Base-by-base conservation (phyloP, 2,797 vertebrate genomes). In the Ptychadena robeensis region DNA sequence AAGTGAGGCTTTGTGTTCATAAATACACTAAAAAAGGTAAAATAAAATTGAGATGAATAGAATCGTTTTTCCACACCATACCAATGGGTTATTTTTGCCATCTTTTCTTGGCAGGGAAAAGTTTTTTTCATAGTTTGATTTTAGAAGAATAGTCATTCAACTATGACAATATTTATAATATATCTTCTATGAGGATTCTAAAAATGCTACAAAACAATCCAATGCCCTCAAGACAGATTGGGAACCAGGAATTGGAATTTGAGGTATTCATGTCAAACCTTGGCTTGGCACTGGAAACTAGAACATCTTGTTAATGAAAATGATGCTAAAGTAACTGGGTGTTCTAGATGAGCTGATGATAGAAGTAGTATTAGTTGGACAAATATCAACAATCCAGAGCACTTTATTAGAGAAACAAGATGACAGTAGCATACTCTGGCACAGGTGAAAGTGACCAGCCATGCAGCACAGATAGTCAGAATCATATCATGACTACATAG, bases 21-120 rank as follows among this genome's bases (percentile, higher is more conserved):
- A 93, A 87, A 80, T 93, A 94, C 28, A 92, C 97, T 99, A n/a
- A n/a, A 91, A 57, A 37, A 35, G 9, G 87, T 80, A 63, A 87
- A 37, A 79, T n/a, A 80, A 38, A 48, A 30, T 2, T 32, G 5
- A 75, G 4, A 1, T 53, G 18, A n/a, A n/a, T n/a, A 22, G 59
- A 61, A 63, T n/a, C 4, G 0, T 48, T 2, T 22, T 22, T n/a
- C 7, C 44, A 22, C 44, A 22, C 15, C 15, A 44, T 44, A 4
- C 0, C 14, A n/a, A n/a, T n/a, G n/a, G n/a, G n/a, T n/a, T n/a
- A n/a, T n/a, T n/a, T 53, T 53, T 53, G 8, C 18, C 18, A 48
- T 15, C 15, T 53, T 53, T 53, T 53, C 18, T 22, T 22, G 0
- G 18, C 44, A 53, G 18, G 5, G 18, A 53, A 22, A 15, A n/a